Conservation (phyloP, 2,113 vertebrate species). For the Prochilodus magdalenae region DNA sequence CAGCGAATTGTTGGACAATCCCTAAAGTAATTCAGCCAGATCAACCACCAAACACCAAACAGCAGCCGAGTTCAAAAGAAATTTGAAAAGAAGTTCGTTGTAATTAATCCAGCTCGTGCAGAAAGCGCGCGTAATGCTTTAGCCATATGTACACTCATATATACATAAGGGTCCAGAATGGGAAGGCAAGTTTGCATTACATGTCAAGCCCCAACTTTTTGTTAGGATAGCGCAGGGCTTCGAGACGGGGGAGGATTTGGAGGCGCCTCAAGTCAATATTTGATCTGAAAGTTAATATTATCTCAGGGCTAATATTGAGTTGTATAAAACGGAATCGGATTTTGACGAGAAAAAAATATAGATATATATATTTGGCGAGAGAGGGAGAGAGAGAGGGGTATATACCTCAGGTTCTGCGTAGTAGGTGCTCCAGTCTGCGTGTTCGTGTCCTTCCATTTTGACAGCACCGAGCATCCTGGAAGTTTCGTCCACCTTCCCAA, state of each 20-base stretch:
- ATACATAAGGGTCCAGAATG: conserved; percentile 11
- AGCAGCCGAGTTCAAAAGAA: neutral
- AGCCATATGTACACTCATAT: neutral
- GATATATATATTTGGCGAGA: conserved; percentile 64
- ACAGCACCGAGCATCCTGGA: conserved; percentile 99
- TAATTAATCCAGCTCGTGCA: neutral
- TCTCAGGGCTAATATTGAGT: conserved; percentile 93
- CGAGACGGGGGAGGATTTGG: conserved; percentile 95
- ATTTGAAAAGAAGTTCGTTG: neutral
- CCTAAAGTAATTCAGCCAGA: neutral
- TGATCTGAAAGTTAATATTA: conserved; percentile 97
- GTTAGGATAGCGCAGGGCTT: conserved; percentile 86
- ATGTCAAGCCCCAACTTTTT: conserved; percentile 85
- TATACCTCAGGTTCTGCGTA: conserved; percentile 96
- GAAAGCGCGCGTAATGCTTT: neutral
- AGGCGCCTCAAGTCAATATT: conserved; percentile 96
- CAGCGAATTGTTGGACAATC: neutral
- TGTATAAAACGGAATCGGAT: conserved; percentile 92
- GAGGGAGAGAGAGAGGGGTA: conserved; percentile 28
- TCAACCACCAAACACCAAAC: neutral
- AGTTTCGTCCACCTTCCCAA: conserved; percentile 78
- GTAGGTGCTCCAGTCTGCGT: conserved; percentile 98
- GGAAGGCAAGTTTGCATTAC: conserved; percentile 66
- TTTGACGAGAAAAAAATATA: conserved; percentile 69
- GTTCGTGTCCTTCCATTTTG: conserved; percentile 99